These are phyloP conservation scores for Phymastichus coffea DNA, from an alignment of 1,140 invertebrate species.

Conservation along the genomic window DNA sequence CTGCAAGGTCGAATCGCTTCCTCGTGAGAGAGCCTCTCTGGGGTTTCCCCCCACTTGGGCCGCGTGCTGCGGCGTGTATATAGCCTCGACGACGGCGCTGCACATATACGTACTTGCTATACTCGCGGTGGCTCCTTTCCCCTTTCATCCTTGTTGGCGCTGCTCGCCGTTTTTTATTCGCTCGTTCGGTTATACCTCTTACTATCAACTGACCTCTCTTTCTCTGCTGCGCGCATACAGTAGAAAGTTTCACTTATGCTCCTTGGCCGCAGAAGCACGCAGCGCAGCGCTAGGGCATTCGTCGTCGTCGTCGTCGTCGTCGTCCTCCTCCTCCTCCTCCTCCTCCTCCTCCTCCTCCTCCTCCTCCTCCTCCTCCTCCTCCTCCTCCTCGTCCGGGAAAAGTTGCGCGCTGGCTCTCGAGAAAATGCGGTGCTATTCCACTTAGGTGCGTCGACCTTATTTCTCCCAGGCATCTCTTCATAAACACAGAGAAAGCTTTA, in stretches of 20 bases:
- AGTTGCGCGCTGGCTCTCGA: too few species aligned
- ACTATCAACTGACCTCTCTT: conserved; percentile 26
- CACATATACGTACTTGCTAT: neutral
- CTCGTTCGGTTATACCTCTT: conserved; percentile 22
- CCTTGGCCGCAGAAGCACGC: too few species aligned
- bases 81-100: neutral
- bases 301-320: too few species aligned
- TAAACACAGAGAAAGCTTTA: too few species aligned
- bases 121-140: conserved; percentile 7
- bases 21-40: conserved; percentile 24
- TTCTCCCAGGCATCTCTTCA: too few species aligned
- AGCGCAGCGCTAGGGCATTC: too few species aligned
- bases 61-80: neutral
- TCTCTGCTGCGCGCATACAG: neutral
- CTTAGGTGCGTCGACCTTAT: too few species aligned
- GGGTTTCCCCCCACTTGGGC: conserved; percentile 30
- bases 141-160: conserved; percentile 16
- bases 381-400: too few species aligned
- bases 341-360: too few species aligned
- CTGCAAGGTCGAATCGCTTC: conserved; percentile 37
- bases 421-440: too few species aligned
- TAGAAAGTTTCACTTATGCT: neutral
- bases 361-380: too few species aligned
- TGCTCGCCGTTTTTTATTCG: neutral
- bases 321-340: too few species aligned